Conservation (phyloP, 2,797 vertebrate genomes). For the Notoglanidium macrostoma region DNA sequence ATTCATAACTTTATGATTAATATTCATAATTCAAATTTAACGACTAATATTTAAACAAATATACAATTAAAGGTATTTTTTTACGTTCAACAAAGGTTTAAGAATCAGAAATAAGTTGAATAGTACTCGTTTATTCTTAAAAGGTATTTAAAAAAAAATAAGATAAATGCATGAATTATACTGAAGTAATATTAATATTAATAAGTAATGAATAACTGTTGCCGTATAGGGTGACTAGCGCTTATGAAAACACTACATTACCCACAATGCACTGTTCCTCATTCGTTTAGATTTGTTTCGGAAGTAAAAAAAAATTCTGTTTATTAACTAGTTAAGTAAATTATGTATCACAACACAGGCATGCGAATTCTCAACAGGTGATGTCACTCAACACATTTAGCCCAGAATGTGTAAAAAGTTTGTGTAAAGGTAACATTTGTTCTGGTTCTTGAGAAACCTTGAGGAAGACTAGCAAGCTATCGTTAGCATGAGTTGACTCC, state of each 20-base stretch:
- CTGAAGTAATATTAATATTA: not conserved
- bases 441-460: not conserved
- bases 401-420: not conserved
- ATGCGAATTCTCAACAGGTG: not conserved
- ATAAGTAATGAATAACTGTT: not conserved
- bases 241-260: slow-evolving; percentile 65
- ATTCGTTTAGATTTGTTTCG: slow-evolving; percentile 63
- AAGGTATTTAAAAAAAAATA: not conserved
- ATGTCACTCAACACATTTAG: not conserved
- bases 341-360: not conserved
- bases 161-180: not conserved
- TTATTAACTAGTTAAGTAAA: not conserved
- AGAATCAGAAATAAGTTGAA: not conserved
- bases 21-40: not conserved
- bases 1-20: not conserved
- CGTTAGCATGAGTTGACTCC: slow-evolving; percentile 23
- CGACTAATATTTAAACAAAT: not conserved
- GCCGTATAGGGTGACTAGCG: not conserved
- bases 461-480: not conserved
- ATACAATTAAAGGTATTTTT: too few relatives aligned
- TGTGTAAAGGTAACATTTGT: not conserved
- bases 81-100: not conserved
- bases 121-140: not conserved
- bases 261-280: slow-evolving; percentile 66
- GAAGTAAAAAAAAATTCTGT: slow-evolving; percentile 64